phyloP scores from a whole-genome alignment of 2,888 invertebrate species.

The Dione vanillae region DNA sequence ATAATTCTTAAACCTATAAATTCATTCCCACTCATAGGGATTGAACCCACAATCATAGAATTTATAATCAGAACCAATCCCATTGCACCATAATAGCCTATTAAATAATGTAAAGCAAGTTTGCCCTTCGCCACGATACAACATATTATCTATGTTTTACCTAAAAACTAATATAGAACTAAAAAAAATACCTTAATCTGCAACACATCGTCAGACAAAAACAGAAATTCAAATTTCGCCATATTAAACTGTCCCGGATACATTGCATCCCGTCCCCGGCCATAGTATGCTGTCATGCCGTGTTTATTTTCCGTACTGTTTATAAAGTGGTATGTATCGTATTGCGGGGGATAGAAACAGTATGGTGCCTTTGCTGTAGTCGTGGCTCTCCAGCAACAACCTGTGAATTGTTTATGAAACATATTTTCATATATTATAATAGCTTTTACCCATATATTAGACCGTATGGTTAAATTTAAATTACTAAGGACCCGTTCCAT shows the following conservation, averaged over 20 bases:
- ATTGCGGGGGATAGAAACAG: slow-evolving; percentile 89
- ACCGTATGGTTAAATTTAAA: too few relatives aligned
- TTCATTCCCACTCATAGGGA: too few relatives aligned
- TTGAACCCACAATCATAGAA: too few relatives aligned
- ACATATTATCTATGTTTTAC: neutral
- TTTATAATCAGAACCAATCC: too few relatives aligned
- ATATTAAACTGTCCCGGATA: slow-evolving; percentile 87
- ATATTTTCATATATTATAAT: too few relatives aligned
- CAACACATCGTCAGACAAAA: slow-evolving; percentile 85
- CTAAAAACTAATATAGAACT: neutral
- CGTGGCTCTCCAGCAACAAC: slow-evolving; percentile 87
- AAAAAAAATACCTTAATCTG: slow-evolving; percentile 86
- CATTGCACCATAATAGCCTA: too few relatives aligned
- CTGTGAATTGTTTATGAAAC: slow-evolving; percentile 50
- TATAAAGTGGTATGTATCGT: slow-evolving; percentile 85
- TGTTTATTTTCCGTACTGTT: slow-evolving; percentile 86
- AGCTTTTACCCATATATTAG: too few relatives aligned
- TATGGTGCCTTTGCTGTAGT: slow-evolving; percentile 85
- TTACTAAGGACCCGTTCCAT: too few relatives aligned
- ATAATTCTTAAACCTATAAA: too few relatives aligned
- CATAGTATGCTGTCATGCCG: slow-evolving; percentile 84
- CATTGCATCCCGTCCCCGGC: slow-evolving; percentile 80
- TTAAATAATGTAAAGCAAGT: too few relatives aligned
- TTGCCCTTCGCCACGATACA: too few relatives aligned
- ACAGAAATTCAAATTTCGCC: slow-evolving; percentile 85